A percentile compares a stretch with the other conserved stretches of the same genome.
Evolutionary conservation across 2,113 vertebrate genomes (phyloP).

Genomic region (Clarias gariepinus): DNA sequence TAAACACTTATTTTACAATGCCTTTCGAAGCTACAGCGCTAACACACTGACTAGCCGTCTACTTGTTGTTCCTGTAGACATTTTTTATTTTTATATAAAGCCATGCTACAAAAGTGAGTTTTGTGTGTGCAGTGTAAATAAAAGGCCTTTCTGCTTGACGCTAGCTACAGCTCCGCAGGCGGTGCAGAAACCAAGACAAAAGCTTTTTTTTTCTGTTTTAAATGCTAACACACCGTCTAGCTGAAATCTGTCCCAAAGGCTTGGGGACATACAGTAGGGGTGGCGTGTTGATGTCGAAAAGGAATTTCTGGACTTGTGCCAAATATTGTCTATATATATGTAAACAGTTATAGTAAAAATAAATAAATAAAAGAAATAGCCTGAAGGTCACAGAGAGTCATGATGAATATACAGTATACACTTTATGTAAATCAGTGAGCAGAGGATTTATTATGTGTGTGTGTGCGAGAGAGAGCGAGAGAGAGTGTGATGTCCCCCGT

Average conservation of each 20-base stretch:
- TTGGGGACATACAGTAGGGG: not conserved
- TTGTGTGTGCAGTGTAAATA: not conserved
- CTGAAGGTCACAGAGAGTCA: constrained; percentile 7
- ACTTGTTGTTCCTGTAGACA: not conserved
- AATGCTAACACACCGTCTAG: not conserved
- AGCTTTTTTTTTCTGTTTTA: not conserved
- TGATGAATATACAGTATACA: constrained; percentile 21
- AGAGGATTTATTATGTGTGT: constrained; percentile 33
- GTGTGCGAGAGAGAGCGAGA: constrained; percentile 23
- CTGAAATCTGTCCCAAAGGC: not conserved
- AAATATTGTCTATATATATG: not conserved
- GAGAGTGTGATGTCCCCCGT: constrained; percentile 40
- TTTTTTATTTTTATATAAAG: not conserved
- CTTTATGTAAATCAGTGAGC: constrained; percentile 29
- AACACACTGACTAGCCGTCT: not conserved
- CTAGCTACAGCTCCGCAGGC: not conserved
- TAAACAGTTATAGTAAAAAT: constrained; percentile 18
- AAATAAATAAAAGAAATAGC: not conserved
- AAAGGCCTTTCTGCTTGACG: not conserved
- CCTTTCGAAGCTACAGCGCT: not conserved
- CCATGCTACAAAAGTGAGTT: not conserved
- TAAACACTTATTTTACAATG: not conserved
- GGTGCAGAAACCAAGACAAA: not conserved
- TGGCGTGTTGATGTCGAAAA: not conserved
- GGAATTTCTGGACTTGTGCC: not conserved